Evolutionary conservation across 1,140 invertebrate genomes (phyloP).

Genomic region (Anthonomus grandis): DNA sequence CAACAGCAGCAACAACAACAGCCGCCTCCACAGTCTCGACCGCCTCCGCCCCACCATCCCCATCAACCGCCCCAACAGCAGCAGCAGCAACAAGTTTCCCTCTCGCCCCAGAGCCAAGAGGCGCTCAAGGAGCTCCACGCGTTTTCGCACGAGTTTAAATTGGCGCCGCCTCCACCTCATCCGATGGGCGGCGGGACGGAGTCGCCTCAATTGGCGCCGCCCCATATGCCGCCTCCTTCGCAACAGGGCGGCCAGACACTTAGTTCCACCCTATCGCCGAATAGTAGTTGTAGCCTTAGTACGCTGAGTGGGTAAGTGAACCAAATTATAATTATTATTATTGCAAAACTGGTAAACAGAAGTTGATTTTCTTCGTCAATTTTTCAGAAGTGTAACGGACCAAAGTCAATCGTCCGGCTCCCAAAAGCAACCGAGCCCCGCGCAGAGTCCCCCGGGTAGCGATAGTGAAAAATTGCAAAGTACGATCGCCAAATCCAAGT

Average conservation of each 20-base stretch:
- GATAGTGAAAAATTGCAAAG: constrained; percentile 58
- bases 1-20: constrained; percentile 2
- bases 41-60: constrained; percentile 5
- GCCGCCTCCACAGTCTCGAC: background rate
- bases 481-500: constrained; percentile 70
- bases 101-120: constrained; percentile 40
- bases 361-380: background rate
- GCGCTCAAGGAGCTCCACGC: constrained; percentile 50
- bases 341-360: background rate
- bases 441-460: constrained; percentile 39
- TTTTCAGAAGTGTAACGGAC: constrained; percentile 6
- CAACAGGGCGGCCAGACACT: background rate
- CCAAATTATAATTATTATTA: no score
- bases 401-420: constrained; percentile 1
- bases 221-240: constrained; percentile 15
- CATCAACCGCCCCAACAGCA: constrained; percentile 22
- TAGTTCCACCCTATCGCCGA: constrained; percentile 18
- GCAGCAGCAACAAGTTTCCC: constrained; percentile 47
- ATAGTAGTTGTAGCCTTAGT: constrained; percentile 29
- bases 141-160: constrained; percentile 56
- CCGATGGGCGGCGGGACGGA: background rate
- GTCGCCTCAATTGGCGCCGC: constrained; percentile 5
- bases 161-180: constrained; percentile 34
- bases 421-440: constrained; percentile 34
- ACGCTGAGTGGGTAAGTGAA: constrained; percentile 3